Conservation (phyloP, 1,140 invertebrate genomes). For the Adoxophyes honmai region DNA sequence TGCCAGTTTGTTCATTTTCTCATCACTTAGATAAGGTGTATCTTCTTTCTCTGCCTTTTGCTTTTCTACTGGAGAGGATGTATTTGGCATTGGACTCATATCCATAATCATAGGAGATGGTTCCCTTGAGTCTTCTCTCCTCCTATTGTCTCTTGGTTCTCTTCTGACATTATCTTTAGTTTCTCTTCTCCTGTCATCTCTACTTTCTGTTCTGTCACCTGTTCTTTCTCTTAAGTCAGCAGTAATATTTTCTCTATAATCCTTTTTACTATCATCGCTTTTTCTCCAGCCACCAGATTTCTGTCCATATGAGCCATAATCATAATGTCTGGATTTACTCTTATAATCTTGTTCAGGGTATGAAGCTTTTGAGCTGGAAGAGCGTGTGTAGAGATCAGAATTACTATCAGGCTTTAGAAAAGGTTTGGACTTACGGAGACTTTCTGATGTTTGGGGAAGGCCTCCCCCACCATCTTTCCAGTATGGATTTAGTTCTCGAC, state of each 20-base stretch:
- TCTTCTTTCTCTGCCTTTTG: slow-evolving; percentile 25
- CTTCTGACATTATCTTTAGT: slow-evolving; percentile 19
- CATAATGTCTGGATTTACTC: slow-evolving; percentile 15
- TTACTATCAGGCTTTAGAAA: slow-evolving; percentile 67
- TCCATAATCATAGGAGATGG: slow-evolving; percentile 6
- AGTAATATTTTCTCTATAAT: not conserved
- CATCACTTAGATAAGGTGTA: slow-evolving; percentile 79
- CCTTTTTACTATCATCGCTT: slow-evolving; percentile 19
- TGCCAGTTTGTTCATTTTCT: slow-evolving; percentile 91
- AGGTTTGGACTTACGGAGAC: slow-evolving; percentile 47
- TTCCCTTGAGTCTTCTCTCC: slow-evolving; percentile 14
- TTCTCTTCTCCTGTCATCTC: not conserved
- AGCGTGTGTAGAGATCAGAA: slow-evolving; percentile 45
- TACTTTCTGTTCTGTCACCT: not conserved
- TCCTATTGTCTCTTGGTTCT: slow-evolving; percentile 24
- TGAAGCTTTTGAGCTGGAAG: slow-evolving; percentile 23
- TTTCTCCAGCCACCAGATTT: not conserved
- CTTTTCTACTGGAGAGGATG: slow-evolving; percentile 33
- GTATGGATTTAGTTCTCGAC: slow-evolving; percentile 92
- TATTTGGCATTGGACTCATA: slow-evolving; percentile 1
- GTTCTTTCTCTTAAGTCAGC: not conserved
- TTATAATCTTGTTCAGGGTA: slow-evolving; percentile 15
- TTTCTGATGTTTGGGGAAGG: slow-evolving; percentile 78
- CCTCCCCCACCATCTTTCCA: slow-evolving; percentile 94
- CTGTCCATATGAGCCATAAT: not conserved